Evolutionary conservation across 1,140 invertebrate genomes (phyloP).

Genomic region (Hesperophylax magnus): DNA sequence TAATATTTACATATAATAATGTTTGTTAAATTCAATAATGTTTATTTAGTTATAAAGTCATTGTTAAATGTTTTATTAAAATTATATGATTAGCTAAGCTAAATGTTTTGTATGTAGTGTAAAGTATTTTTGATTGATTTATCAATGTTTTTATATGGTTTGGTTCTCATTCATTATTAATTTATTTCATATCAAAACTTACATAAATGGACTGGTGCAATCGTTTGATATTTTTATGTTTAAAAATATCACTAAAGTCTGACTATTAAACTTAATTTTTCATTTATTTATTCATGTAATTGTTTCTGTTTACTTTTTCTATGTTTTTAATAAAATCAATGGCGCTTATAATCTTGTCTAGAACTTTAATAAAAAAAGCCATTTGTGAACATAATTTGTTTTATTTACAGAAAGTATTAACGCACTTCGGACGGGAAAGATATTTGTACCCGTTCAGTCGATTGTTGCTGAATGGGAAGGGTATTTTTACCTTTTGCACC

Average conservation of each 20-base stretch:
- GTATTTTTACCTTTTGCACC: no score
- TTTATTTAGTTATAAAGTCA: no score
- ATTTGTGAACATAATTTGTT: slow-evolving; percentile 10
- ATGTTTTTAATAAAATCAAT: slow-evolving; percentile 35
- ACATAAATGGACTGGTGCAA: background rate
- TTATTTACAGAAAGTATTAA: slow-evolving; percentile 8
- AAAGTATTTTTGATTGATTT: background rate
- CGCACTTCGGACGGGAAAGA: no score
- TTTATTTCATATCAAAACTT: background rate
- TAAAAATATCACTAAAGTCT: background rate
- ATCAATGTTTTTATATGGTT: background rate
- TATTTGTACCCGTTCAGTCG: no score
- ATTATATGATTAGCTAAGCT: background rate
- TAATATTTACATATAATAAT: no score
- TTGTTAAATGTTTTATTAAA: background rate
- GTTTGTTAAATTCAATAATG: no score
- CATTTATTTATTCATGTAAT: background rate
- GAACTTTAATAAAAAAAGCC: slow-evolving; percentile 24
- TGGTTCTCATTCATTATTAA: background rate
- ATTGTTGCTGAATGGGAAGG: no score
- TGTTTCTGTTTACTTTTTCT: slow-evolving; percentile 3
- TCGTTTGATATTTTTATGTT: no score
- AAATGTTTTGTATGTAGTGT: background rate
- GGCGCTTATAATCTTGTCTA: slow-evolving; percentile 27
- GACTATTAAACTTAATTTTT: slow-evolving; percentile 7